Base-by-base conservation (phyloP, 1,140 invertebrate genomes). In the Holcopasites calliopsidis region DNA sequence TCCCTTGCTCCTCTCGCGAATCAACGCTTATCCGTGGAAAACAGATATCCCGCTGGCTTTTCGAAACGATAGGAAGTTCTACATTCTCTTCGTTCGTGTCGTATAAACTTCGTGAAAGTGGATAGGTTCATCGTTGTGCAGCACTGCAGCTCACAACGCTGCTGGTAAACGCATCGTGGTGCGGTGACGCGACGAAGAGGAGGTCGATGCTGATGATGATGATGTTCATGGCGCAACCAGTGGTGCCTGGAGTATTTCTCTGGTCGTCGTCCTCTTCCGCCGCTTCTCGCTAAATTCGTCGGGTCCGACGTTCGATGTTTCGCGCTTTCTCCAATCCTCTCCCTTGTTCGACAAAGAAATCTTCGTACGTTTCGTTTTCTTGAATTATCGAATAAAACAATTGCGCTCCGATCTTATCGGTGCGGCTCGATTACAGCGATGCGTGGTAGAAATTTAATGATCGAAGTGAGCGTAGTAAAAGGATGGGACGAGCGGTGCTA, bases 161-260 rank as follows among this genome's bases (percentile, higher is more conserved):
- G 70, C 50, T 64, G 68, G 57, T 50, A 38, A 38, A 49, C 31
- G 49, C 8, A 18, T 49, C 72, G 71, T 69, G 49, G 66, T 49
- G 68, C 13, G n/a, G 44, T 47, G 62, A 60, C 52, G 38, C 31
- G 76, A 61, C 50, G 70, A 78, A 66, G 62, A 83, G 65, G 65
- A 77, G 79, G 81, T 75, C 62, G 79, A 83, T 66, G 80, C 58
- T n/a, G 74, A 77, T 66, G 74, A 77, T 66, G 81, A 81, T 77
- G 81, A 66, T 77, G 81, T 79, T 75, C 78, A 83, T 76, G 57
- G 60, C 38, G 60, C 60, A 47, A 72, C 55, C 71, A 83, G 81
- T 83, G 71, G 57, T 75, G 65, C 66, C 35, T 47, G 60, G 70
- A 70, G 61, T 64, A 70, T 77, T 57, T 78, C 66, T 74, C 71